These are phyloP conservation scores for Muntiacus muntjak DNA, from an alignment of 2,113 vertebrate genomes.

Conservation along the genomic window DNA sequence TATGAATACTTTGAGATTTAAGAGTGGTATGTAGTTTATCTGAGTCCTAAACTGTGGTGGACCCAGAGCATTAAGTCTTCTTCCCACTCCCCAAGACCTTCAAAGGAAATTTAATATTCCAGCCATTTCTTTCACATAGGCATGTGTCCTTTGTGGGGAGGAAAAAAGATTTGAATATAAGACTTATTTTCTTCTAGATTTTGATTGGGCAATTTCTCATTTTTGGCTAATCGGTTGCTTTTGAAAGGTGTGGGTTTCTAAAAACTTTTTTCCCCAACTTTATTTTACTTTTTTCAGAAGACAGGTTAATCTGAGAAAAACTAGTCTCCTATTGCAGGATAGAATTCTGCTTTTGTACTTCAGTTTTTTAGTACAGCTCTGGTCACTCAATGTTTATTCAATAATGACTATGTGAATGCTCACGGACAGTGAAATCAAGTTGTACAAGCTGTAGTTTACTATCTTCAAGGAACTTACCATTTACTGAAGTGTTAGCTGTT, in stretches of 20 bases:
- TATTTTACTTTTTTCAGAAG: background rate
- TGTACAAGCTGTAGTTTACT: background rate
- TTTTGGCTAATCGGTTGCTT: background rate
- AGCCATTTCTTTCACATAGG: background rate
- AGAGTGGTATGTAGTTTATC: background rate
- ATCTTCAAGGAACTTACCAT: background rate
- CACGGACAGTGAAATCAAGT: background rate
- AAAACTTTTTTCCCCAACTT: background rate
- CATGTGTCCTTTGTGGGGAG: background rate
- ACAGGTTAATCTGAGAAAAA: background rate
- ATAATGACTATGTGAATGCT: background rate
- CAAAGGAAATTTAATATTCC: background rate
- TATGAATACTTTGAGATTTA: background rate
- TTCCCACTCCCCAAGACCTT: background rate
- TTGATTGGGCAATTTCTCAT: background rate
- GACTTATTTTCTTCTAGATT: background rate
- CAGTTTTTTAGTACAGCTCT: conserved; percentile 5
- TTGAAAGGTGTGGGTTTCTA: background rate
- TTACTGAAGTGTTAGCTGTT: background rate
- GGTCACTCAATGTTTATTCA: background rate
- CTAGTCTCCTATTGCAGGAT: background rate
- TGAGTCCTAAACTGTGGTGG: background rate
- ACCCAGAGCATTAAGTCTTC: background rate
- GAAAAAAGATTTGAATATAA: background rate
- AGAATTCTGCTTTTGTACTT: conserved; percentile 12